Conservation (phyloP, 2,797 vertebrate species). For the Sphenopsis melanotis region DNA sequence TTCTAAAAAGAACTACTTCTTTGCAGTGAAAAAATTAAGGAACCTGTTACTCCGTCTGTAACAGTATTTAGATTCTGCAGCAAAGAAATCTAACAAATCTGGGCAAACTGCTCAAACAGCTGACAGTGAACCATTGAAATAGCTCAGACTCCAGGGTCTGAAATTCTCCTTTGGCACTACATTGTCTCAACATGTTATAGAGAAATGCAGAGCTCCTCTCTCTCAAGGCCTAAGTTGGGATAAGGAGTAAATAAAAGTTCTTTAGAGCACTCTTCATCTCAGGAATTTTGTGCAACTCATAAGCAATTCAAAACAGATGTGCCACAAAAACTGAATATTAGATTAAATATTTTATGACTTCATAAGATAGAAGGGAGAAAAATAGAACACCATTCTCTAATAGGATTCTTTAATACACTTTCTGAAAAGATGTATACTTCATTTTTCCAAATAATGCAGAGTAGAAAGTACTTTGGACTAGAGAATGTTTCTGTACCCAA, state of each 20-base stretch:
- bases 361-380: background rate
- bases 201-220: background rate
- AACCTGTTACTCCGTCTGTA: background rate
- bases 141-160: background rate
- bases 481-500: background rate
- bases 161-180: background rate
- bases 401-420: background rate
- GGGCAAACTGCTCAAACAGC: background rate
- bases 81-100: background rate
- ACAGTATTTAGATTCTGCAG: background rate
- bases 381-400: background rate
- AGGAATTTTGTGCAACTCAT: background rate
- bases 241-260: background rate
- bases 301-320: background rate
- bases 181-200: background rate
- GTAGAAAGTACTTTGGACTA: background rate
- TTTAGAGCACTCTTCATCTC: background rate
- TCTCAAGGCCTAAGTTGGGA: background rate
- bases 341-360: background rate
- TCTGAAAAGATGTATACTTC: background rate
- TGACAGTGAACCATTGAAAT: background rate
- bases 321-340: background rate
- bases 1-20: background rate
- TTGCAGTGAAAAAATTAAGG: background rate
- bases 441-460: background rate